Percentiles rank a stretch among this genome's conserved stretches.
Conservation (phyloP, 2,797 vertebrate genomes). For the Rousettus madagascariensis region DNA sequence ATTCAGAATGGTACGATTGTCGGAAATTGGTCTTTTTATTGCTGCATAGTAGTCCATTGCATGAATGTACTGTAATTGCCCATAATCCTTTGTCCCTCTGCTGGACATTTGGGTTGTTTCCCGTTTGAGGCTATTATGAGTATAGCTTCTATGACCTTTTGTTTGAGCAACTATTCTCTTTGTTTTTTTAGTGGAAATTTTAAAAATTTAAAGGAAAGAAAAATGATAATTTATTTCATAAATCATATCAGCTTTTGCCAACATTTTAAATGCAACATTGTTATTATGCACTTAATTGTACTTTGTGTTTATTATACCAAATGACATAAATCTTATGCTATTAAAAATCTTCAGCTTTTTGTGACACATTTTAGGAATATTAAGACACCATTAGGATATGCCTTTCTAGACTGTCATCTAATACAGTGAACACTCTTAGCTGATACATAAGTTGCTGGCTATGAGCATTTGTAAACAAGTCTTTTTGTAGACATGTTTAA, state of each 20-base stretch:
- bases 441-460: not conserved
- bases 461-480: not conserved
- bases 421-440: not conserved
- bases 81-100: not conserved
- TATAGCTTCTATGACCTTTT: not conserved
- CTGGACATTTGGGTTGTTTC: not conserved
- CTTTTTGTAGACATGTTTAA: not conserved
- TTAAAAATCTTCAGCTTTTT: not conserved
- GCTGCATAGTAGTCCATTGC: not conserved
- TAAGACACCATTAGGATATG: not conserved
- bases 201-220: not conserved
- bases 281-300: not conserved
- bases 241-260: not conserved
- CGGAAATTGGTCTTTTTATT: not conserved
- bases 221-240: conserved; percentile 1
- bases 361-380: conserved; percentile 14
- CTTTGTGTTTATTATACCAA: not conserved
- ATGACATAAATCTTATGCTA: not conserved
- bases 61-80: not conserved
- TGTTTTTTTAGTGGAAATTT: not conserved
- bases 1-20: not conserved
- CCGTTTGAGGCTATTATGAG: not conserved
- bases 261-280: not conserved
- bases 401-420: not conserved
- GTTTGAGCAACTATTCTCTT: not conserved